Evolutionary conservation across 2,888 invertebrate species (phyloP).

Genomic region (Mayetiola destructor): DNA sequence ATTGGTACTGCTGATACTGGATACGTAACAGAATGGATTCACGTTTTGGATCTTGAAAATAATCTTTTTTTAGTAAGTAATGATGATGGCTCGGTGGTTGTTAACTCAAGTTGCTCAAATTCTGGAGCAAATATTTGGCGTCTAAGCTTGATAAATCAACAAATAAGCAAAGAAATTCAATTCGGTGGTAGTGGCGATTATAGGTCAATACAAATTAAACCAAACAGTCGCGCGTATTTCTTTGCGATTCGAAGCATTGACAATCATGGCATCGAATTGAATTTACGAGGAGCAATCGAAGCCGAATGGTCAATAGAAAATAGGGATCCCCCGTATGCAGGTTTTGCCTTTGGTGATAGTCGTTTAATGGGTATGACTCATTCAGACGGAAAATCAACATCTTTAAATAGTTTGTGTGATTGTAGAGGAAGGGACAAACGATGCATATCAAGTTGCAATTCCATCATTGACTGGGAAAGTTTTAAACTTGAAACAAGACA

Average conservation of each 20-base stretch:
- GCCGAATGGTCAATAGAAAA: slow-evolving; percentile 20
- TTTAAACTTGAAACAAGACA: background rate
- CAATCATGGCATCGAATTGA: slow-evolving; percentile 25
- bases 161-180: slow-evolving; percentile 8
- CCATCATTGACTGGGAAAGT: background rate
- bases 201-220: slow-evolving; percentile 15
- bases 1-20: slow-evolving; percentile 35
- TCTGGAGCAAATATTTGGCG: slow-evolving; percentile 26
- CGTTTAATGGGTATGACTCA: slow-evolving; percentile 30
- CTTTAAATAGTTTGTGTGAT: background rate
- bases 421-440: background rate
- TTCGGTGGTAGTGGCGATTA: slow-evolving; percentile 22
- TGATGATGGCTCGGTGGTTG: slow-evolving; percentile 19
- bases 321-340: too few relatives aligned
- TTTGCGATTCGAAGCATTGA: slow-evolving; percentile 25
- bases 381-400: slow-evolving; percentile 29
- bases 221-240: slow-evolving; percentile 28
- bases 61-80: slow-evolving; percentile 30
- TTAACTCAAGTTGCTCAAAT: slow-evolving; percentile 23
- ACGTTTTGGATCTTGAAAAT: slow-evolving; percentile 25
- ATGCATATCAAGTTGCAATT: background rate
- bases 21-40: slow-evolving; percentile 34
- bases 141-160: slow-evolving; percentile 21
- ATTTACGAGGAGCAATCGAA: slow-evolving; percentile 26
- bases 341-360: too few relatives aligned